Base-by-base conservation (phyloP, 2,888 invertebrate species). In the Chelonus formosanus region DNA sequence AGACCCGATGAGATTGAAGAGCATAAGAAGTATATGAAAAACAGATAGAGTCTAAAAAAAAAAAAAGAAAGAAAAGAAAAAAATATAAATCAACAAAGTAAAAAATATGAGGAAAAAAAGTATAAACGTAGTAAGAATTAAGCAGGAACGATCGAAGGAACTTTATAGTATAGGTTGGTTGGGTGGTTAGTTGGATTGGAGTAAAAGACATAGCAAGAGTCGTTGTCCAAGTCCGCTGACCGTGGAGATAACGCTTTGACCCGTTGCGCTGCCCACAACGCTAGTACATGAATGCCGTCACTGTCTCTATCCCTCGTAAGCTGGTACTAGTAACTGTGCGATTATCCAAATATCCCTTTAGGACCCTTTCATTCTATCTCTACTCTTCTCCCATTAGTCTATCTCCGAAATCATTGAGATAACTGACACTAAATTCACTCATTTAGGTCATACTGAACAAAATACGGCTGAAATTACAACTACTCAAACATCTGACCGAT, bases 231-330 rank as follows among this genome's bases (percentile, higher is more conserved):
- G 80, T 78, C 79, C 79, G 79, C 79, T 83, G 83, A 83, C 83
- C 83, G 83, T 80, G 76, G 79, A 82, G 83, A 84, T 83, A 83
- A 82, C 79, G 80, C 79, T 79, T 75, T 82, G 83, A 83, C 82
- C 83, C 82, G 81, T 83, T 81, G 78, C 79, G 75, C 74, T 75
- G 76, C 74, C 76, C 76, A 44, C 53, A 36, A 61, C 55, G 52
- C 43, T 52, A 44, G 63, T 63, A 82, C 78, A 81, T 83, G 82
- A 83, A 83, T 82, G 82, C 80, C 79, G 43, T 76, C 80, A 79
- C 82, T 83, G 82, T 82, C 74, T 76, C 70, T 70, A 69, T 59
- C 57, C 67, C 50, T 44, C 56, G 36, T 65, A 35, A 36, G 43
- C 57, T 57, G 43, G 6, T 43, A 50, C 57, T 63, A 53, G 63